These are phyloP conservation scores for Arvicanthis niloticus DNA, from an alignment of 2,113 vertebrate species.

Conservation along the genomic window DNA sequence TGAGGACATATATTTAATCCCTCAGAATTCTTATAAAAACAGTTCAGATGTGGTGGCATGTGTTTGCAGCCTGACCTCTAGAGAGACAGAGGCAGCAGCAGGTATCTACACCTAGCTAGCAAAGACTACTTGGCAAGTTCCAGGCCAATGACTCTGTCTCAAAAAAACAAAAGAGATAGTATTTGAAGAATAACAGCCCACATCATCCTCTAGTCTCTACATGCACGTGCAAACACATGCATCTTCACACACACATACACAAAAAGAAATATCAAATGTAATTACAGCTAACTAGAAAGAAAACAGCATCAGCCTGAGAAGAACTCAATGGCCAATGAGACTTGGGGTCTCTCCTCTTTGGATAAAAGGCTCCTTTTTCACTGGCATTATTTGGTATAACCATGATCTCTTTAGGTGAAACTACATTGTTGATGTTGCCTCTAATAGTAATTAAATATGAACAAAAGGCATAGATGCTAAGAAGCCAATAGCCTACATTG, in stretches of 20 bases:
- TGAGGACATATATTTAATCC: background rate
- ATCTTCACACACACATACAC: background rate
- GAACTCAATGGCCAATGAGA: too few relatives aligned
- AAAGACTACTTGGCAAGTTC: background rate
- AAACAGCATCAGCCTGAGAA: background rate
- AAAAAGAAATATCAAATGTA: background rate
- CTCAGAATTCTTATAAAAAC: too few relatives aligned
- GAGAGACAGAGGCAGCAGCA: background rate
- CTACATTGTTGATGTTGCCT: background rate
- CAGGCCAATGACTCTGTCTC: background rate
- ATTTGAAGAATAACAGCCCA: background rate
- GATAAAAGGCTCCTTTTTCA: background rate
- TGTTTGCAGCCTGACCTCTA: background rate
- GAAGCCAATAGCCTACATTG: background rate
- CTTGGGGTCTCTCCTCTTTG: background rate
- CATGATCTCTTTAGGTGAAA: background rate
- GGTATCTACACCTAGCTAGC: too few relatives aligned
- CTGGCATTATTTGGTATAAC: background rate
- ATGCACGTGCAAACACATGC: background rate
- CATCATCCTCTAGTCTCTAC: background rate
- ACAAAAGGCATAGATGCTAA: background rate
- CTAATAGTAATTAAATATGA: background rate
- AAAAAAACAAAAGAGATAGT: background rate
- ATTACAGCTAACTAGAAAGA: background rate
- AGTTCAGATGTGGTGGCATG: too few relatives aligned